A percentile compares a stretch with the other conserved stretches of the same genome.
Evolutionary conservation across 2,888 invertebrate species (phyloP).

Genomic region (Eristalis tenax): DNA sequence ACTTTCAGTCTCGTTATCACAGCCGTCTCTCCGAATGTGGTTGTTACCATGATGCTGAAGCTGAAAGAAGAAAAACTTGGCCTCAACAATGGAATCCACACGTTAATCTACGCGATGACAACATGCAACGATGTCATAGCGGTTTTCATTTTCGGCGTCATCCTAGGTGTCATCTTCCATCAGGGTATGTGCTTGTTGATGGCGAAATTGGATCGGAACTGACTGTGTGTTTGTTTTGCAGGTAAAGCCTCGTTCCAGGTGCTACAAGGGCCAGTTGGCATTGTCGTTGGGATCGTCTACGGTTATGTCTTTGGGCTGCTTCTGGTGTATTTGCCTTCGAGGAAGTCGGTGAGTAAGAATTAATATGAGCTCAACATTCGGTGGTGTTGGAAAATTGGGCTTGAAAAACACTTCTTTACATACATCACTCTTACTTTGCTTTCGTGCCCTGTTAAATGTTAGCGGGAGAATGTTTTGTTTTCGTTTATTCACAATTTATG

Average conservation of each 20-base stretch:
- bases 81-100: constrained; percentile 88
- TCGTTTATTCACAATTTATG: too few relatives aligned
- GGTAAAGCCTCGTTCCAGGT: constrained; percentile 82
- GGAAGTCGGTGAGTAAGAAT: constrained; percentile 78
- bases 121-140: constrained; percentile 90
- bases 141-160: constrained; percentile 87
- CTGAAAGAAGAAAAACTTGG: constrained; percentile 84
- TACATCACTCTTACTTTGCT: too few relatives aligned
- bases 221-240: constrained; percentile 73
- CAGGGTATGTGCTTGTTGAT: constrained; percentile 81
- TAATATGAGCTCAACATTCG: background rate
- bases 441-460: too few relatives aligned
- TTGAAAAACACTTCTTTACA: too few relatives aligned
- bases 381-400: background rate
- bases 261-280: constrained; percentile 84
- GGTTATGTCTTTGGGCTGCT: constrained; percentile 85
- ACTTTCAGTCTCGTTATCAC: constrained; percentile 83
- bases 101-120: constrained; percentile 83
- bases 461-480: too few relatives aligned
- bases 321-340: constrained; percentile 84
- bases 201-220: constrained; percentile 23
- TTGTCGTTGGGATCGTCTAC: constrained; percentile 84
- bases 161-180: constrained; percentile 85
- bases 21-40: constrained; percentile 88
- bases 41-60: constrained; percentile 86